Conservation (phyloP, 2,888 invertebrate species). For the Leptopilina drosophilae region DNA sequence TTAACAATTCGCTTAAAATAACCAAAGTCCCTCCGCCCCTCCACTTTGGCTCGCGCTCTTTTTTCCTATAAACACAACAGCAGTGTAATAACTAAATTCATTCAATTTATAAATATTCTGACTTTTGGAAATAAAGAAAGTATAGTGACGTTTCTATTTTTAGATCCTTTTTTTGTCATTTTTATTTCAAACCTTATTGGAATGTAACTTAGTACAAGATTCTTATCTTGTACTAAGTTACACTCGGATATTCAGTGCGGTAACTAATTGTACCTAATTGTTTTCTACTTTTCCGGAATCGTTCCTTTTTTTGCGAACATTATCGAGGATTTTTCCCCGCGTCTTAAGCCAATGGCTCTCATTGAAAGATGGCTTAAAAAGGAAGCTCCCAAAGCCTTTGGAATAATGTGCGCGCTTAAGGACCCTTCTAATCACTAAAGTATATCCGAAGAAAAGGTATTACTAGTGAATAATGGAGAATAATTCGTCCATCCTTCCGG, state of each 20-base stretch:
- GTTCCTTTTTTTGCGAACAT: conserved; percentile 57
- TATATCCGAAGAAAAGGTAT: conserved; percentile 32
- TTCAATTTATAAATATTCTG: too few relatives aligned
- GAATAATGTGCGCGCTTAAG: conserved; percentile 49
- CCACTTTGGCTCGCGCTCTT: too few relatives aligned
- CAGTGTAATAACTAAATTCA: too few relatives aligned
- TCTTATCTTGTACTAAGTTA: conserved; percentile 5
- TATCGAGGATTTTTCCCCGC: conserved; percentile 52
- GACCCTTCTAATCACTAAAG: conserved; percentile 45
- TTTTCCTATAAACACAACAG: too few relatives aligned
- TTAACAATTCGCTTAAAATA: conserved; percentile 67
- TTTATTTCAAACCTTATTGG: conserved; percentile 25
- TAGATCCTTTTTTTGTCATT: neutral
- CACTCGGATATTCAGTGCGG: neutral
- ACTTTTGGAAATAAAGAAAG: too few relatives aligned
- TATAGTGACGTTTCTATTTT: too few relatives aligned
- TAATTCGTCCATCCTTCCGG: conserved; percentile 5
- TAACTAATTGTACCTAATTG: conserved; percentile 53
- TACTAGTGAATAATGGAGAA: conserved; percentile 33
- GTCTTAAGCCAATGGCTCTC: conserved; percentile 28
- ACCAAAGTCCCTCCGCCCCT: conserved; percentile 49
- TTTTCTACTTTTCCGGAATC: conserved; percentile 56
- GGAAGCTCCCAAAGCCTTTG: conserved; percentile 44
- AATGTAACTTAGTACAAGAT: too few relatives aligned
- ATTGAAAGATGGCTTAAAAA: conserved; percentile 45